Conservation (phyloP, 2,888 invertebrate species). For the Sphaerophoria rueppellii region DNA sequence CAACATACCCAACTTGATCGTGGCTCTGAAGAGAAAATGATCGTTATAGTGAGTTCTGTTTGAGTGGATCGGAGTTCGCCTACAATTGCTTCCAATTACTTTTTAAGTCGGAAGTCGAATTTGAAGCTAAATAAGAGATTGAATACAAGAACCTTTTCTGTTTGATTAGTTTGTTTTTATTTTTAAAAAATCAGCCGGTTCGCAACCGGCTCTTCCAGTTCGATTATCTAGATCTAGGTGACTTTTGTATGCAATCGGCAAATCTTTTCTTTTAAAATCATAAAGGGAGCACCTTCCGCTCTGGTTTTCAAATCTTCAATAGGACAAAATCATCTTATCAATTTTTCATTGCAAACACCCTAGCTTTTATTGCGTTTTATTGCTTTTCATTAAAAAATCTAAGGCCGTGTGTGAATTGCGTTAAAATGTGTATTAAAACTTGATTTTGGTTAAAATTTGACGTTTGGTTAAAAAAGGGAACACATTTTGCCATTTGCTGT, state of each 20-base stretch:
- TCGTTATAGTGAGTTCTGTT: conserved; percentile 3
- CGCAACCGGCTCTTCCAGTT: conserved; percentile 81
- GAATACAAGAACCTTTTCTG: conserved; percentile 40
- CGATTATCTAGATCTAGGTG: conserved; percentile 81
- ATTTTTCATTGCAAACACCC: neutral
- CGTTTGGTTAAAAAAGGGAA: no score
- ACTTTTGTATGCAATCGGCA: conserved; percentile 74
- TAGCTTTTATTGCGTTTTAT: neutral
- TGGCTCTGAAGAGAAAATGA: conserved; percentile 25
- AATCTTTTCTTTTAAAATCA: conserved; percentile 10
- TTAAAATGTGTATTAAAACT: no score
- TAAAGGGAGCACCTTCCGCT: conserved; percentile 3
- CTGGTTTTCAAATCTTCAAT: conserved; percentile 18
- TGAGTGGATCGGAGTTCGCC: conserved; percentile 36
- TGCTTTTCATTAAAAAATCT: no score
- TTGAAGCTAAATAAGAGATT: neutral
- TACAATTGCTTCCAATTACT: no score
- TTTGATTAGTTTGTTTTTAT: neutral
- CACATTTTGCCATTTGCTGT: no score
- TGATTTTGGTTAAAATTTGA: no score
- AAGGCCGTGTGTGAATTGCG: no score
- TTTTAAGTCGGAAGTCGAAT: neutral
- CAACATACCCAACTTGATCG: no score
- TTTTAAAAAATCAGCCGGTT: conserved; percentile 25
- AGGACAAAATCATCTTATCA: neutral